A percentile compares a stretch with the other conserved stretches of the same genome.
Evolutionary conservation across 2,113 vertebrate species (phyloP).

Genomic region (Chlorodrepanis virens): DNA sequence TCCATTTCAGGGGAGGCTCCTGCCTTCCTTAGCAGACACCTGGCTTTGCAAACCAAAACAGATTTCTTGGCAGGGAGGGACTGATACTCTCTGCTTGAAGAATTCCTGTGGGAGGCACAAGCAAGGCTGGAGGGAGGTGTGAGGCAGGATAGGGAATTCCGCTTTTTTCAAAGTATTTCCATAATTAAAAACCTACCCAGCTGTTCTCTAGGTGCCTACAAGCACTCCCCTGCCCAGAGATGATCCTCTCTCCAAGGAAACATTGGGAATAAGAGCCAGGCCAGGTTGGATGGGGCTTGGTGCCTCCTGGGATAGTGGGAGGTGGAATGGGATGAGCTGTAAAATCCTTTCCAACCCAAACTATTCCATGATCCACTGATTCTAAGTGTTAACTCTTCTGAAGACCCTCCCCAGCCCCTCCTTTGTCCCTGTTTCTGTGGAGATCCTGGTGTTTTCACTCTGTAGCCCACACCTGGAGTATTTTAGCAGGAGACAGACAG

Average conservation of each 20-base stretch:
- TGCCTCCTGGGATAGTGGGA: background rate
- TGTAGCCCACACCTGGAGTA: background rate
- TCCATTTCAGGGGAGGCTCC: background rate
- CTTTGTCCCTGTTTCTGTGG: background rate
- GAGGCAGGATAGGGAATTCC: background rate
- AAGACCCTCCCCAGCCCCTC: background rate
- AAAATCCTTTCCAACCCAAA: background rate
- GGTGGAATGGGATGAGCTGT: background rate
- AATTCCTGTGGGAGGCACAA: background rate
- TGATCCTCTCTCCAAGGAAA: background rate
- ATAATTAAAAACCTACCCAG: background rate
- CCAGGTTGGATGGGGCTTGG: accelerated
- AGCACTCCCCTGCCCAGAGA: background rate
- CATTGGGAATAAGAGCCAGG: background rate
- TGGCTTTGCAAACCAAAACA: background rate
- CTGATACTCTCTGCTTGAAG: background rate
- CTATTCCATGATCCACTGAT: no score
- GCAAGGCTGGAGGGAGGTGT: background rate
- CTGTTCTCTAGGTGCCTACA: background rate
- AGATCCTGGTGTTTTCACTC: background rate
- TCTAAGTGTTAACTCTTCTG: background rate
- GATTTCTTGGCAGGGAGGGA: background rate
- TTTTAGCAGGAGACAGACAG: background rate
- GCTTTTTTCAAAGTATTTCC: background rate
- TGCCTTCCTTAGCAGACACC: background rate